Evolutionary conservation across 2,797 vertebrate species (phyloP).

Genomic region (Paguma larvata): DNA sequence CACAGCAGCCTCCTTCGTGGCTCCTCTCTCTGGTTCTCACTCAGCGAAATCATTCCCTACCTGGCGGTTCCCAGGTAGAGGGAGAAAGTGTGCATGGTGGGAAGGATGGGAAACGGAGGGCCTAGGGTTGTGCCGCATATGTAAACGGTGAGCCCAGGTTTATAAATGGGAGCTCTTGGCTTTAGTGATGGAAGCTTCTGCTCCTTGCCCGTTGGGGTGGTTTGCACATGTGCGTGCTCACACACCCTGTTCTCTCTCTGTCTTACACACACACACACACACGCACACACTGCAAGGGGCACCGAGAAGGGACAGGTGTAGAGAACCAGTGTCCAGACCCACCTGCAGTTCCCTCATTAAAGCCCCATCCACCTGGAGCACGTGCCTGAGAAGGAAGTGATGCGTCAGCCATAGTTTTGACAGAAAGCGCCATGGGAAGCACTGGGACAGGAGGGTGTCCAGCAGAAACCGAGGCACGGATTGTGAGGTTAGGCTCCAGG

Average conservation of each 20-base stretch:
- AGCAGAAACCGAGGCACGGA: rapidly evolving
- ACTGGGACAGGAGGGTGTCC: background rate
- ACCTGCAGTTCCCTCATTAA: background rate
- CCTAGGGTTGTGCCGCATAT: background rate
- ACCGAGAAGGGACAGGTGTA: background rate
- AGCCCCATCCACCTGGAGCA: background rate
- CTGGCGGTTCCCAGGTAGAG: background rate
- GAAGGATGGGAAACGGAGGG: background rate
- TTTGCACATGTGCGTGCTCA: rapidly evolving
- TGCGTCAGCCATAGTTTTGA: rapidly evolving
- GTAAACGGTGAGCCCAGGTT: background rate
- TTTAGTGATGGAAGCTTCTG: background rate
- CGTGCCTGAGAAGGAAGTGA: background rate
- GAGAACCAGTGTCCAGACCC: too few relatives aligned
- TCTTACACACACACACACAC: background rate
- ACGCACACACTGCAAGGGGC: background rate
- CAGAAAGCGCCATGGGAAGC: background rate
- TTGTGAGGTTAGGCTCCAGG: background rate
- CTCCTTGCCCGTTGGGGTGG: background rate
- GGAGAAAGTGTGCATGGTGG: background rate
- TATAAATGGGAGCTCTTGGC: background rate
- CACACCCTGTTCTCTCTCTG: background rate
- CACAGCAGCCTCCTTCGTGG: rapidly evolving
- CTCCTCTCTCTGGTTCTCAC: background rate
- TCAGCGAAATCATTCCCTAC: background rate